Evolutionary conservation across 2,888 invertebrate species (phyloP), one percentile per base, ranked within the genome.

Genomic region (Steinernema carpocapsae): DNA sequence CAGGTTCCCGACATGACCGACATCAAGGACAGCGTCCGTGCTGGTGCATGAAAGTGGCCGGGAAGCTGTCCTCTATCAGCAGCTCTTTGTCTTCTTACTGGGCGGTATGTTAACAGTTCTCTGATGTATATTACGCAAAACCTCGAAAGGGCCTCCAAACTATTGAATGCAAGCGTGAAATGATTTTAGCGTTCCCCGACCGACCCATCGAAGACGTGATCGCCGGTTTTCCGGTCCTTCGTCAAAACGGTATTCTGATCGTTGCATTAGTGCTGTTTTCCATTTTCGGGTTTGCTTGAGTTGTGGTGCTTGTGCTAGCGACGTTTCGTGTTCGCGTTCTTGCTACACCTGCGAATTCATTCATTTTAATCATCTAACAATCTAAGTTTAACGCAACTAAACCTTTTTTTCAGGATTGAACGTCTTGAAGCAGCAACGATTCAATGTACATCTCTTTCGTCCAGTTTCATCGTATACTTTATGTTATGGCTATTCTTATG

Each of bases 41-140:
- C 94, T 87, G 97, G 99, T 76, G 97, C 99, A 74, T 94, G 80
- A 94, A 94, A 90, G 97, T 99, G 78, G 97, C 97, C 72, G 97
- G 95, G n/a, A 93, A 93, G 86, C 90, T 99, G 78, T 96, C 97
- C 84, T 94, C 93, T 80, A 90, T 99, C 2, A 79, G 83, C 48
- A 80, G 78, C 72, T 83, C 83, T 26, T 80, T 87, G 51, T 76
- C 81, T 42, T 80, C 81, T 7, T 86, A 86, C 77, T 80, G 86
- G 76, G 79, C 80, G 78, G 87, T 86, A 74, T 78, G 86, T 82
- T n/a, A n/a, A 56, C 45, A n/a, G 17, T 48, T 14, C 14, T n/a
- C 14, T 48, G 6, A 14, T 17, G n/a, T 48, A n/a, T 48, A 48
- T 14, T 14, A 4, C 19, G 48, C 48, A 48, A 14, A 14, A 19